Evolutionary conservation across 2,113 vertebrate species (phyloP).

Genomic region (Hepsetus odoe): DNA sequence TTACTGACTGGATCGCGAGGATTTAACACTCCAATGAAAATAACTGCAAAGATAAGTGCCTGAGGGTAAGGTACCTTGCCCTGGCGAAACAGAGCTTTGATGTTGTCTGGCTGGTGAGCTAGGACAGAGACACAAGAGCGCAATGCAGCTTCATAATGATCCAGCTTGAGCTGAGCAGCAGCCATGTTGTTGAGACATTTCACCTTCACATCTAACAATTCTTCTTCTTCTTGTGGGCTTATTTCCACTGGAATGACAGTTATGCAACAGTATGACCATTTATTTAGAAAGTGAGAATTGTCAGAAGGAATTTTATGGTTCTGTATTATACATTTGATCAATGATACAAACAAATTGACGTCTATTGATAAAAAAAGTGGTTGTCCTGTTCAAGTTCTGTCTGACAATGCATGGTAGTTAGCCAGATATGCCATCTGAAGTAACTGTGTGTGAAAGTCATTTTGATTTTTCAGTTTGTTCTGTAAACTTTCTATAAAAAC

Average conservation of each 20-base stretch:
- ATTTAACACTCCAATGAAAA: not conserved
- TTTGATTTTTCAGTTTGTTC: too few species aligned
- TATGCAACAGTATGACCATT: not conserved
- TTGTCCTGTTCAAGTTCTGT: too few species aligned
- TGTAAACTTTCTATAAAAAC: too few species aligned
- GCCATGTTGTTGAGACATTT: constrained; percentile 99
- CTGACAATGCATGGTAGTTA: too few species aligned
- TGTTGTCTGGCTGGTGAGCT: constrained; percentile 87
- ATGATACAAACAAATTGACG: too few species aligned
- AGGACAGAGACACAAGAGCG: constrained; percentile 89
- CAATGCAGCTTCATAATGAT: constrained; percentile 89
- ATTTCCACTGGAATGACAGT: constrained; percentile 81
- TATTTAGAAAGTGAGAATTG: too few species aligned
- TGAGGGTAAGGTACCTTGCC: constrained; percentile 84
- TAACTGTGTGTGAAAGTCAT: too few species aligned
- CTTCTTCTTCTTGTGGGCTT: constrained; percentile 82
- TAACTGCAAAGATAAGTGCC: constrained; percentile 3
- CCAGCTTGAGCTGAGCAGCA: constrained; percentile 92
- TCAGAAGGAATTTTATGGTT: too few species aligned
- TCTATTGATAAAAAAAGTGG: too few species aligned
- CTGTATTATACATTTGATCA: too few species aligned
- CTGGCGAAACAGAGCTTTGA: constrained; percentile 96
- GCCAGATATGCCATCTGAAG: too few species aligned
- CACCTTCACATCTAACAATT: constrained; percentile 88
- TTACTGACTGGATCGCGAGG: too few species aligned